Base-by-base conservation (phyloP, 2,888 invertebrate species). In the Selenia dentaria region DNA sequence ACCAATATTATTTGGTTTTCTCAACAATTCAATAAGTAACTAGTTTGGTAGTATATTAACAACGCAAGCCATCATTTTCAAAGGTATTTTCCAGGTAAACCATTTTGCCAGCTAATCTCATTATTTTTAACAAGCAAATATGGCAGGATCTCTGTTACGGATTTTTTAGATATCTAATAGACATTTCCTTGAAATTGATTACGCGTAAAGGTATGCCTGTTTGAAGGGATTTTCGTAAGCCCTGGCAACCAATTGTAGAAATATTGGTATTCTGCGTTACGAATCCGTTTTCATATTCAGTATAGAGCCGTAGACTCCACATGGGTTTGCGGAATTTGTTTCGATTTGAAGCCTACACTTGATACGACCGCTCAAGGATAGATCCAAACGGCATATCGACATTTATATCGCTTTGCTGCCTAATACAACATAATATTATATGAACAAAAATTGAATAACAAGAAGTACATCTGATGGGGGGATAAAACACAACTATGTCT, bases 241-340 rank as follows among this genome's bases (percentile, higher is more conserved):
- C 33, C 14, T 14, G 26, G 47, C 27, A 41, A 47, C 40, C 36
- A 27, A 46, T 40, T 40, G 32, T 46, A 20, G 36, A 41, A 46
- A 39, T 47, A 41, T 41, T 37, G 33, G 36, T 27, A 41, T n/a
- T n/a, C n/a, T n/a, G n/a, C n/a, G n/a, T n/a, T n/a, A n/a, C n/a
- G n/a, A n/a, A n/a, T 33, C 40, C 22, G 27, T 47, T 41, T 46
- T 47, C 41, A 37, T 47, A 47, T 47, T 37, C 40, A 41, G 14
- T 31, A 36, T 31, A 22, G 25, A 32, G 13, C 20, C 34, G 6
- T 35, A 46, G 40, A 40, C 46, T n/a, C n/a, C n/a, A n/a, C n/a
- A n/a, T n/a, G n/a, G n/a, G n/a, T 40, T 46, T 22, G 25, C 31
- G 35, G 26, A 46, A 40, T 35, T 40, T 39, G 27, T 39, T 46